These are phyloP conservation scores for Andrena cerasifolii DNA, from an alignment of 1,140 invertebrate species.

Conservation along the genomic window DNA sequence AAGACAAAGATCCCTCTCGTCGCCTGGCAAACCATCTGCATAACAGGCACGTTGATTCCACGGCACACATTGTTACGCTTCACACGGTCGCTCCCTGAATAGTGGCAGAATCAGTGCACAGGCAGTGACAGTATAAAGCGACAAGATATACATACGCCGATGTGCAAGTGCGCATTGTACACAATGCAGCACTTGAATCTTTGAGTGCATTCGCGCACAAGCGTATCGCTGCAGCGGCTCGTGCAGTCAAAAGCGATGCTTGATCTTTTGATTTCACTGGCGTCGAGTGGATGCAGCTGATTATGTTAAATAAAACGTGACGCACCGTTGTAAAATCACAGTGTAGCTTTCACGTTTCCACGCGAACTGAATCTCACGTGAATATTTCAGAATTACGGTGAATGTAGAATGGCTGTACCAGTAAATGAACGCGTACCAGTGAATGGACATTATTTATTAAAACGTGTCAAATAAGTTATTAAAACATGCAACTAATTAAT, in stretches of 20 bases:
- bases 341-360: background rate
- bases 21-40: background rate
- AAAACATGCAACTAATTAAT: no score
- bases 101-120: slow-evolving; percentile 25
- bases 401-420: no score
- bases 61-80: slow-evolving; percentile 14
- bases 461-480: no score
- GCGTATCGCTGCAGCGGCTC: slow-evolving; percentile 43
- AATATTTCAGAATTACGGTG: background rate
- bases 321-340: background rate
- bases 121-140: slow-evolving; percentile 43
- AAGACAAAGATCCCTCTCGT: slow-evolving; percentile 13
- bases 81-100: slow-evolving; percentile 1
- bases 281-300: slow-evolving; percentile 29
- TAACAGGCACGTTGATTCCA: slow-evolving; percentile 19
- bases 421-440: no score
- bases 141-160: slow-evolving; percentile 25
- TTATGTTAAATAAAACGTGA: slow-evolving; percentile 32
- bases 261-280: slow-evolving; percentile 60
- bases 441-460: no score
- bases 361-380: background rate
- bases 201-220: slow-evolving; percentile 50
- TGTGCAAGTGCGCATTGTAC: slow-evolving; percentile 38
- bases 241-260: slow-evolving; percentile 49
- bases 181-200: slow-evolving; percentile 58